These are phyloP conservation scores for Rhorus exstirpatorius DNA, from an alignment of 2,888 invertebrate genomes.

Conservation along the genomic window DNA sequence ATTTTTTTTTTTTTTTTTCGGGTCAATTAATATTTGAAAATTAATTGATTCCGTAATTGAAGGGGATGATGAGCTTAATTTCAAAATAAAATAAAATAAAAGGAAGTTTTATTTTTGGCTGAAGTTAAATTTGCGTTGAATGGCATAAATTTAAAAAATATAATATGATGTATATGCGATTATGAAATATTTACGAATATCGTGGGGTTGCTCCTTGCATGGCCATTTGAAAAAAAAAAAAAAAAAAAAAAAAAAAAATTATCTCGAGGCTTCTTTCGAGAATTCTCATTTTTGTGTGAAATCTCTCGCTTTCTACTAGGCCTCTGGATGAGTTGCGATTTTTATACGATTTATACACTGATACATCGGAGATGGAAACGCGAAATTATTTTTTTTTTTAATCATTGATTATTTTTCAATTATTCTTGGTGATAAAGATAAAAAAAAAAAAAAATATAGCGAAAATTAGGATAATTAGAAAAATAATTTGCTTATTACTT, in stretches of 20 bases:
- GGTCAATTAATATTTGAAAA: no score
- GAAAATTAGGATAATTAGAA: no score
- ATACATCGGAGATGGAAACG: conserved; percentile 17
- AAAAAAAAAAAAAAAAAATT: neutral
- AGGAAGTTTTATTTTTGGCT: no score
- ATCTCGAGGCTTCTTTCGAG: neutral
- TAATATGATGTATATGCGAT: neutral
- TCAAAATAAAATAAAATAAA: no score
- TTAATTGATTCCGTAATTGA: no score
- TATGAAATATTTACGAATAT: neutral
- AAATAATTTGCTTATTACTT: no score
- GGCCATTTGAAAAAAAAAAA: conserved; percentile 4
- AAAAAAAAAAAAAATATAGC: conserved; percentile 12
- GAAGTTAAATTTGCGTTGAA: no score
- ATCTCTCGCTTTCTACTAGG: conserved; percentile 48
- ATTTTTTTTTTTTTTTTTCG: no score
- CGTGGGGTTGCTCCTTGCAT: neutral
- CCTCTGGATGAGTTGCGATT: conserved; percentile 52
- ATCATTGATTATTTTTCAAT: no score
- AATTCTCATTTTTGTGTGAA: neutral
- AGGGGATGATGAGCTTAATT: no score
- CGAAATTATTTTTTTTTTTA: neutral
- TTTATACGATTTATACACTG: conserved; percentile 65
- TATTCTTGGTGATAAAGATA: no score
- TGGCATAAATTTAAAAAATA: no score